Conservation (phyloP, 2,113 vertebrate species). For the Poeciliopsis retropinna region DNA sequence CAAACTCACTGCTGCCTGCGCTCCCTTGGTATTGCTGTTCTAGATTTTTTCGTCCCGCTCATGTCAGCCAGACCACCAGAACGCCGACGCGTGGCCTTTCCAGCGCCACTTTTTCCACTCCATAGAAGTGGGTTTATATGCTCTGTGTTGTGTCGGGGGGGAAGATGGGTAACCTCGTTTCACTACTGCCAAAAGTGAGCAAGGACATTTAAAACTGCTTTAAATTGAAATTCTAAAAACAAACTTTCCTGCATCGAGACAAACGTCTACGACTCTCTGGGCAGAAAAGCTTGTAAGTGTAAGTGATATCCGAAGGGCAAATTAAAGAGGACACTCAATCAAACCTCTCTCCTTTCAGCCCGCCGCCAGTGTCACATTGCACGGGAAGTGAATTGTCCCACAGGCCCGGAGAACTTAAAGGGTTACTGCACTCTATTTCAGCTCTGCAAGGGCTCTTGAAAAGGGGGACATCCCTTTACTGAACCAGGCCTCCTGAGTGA, state of each 20-base stretch:
- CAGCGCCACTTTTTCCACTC: slow-evolving; percentile 25
- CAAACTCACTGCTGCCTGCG: slow-evolving; percentile 28
- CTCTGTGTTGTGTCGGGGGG: too few species aligned
- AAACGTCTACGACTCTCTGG: neutral
- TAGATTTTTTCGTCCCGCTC: slow-evolving; percentile 48
- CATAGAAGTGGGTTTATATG: slow-evolving; percentile 29
- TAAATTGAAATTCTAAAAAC: neutral
- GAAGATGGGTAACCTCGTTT: too few species aligned
- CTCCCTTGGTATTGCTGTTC: slow-evolving; percentile 63
- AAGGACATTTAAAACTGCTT: neutral
- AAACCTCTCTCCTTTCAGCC: slow-evolving; percentile 62
- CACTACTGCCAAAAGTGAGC: neutral
- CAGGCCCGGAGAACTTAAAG: slow-evolving; percentile 11
- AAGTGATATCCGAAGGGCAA: slow-evolving; percentile 41
- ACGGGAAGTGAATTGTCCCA: slow-evolving; percentile 25
- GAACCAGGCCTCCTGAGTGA: slow-evolving; percentile 40
- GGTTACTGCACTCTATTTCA: slow-evolving; percentile 21
- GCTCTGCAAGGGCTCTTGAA: slow-evolving; percentile 38
- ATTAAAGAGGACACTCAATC: slow-evolving; percentile 57
- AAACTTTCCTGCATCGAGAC: neutral
- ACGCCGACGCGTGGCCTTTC: slow-evolving; percentile 29
- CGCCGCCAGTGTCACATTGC: slow-evolving; percentile 50
- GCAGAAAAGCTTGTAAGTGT: slow-evolving; percentile 18
- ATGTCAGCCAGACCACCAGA: slow-evolving; percentile 28
- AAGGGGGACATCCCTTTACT: slow-evolving; percentile 45